Percentiles rank a stretch among this genome's conserved stretches.
Conservation (phyloP, 2,113 vertebrate species). For the Boulengeromyrus knoepffleri region DNA sequence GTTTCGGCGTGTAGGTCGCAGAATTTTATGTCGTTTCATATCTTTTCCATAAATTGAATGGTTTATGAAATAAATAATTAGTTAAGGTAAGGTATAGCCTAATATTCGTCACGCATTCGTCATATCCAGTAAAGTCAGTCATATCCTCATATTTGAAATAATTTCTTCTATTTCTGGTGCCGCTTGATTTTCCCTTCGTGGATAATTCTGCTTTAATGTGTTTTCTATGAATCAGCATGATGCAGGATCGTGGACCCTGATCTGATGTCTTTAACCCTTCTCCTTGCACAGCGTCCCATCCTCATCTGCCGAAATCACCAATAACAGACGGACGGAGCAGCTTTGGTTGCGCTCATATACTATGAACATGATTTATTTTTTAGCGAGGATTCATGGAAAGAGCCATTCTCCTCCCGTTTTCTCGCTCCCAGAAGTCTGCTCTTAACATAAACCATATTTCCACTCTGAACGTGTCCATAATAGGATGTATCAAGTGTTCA, state of each 20-base stretch:
- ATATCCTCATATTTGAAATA: background rate
- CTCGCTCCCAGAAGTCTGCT: slow-evolving; percentile 1
- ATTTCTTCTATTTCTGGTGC: background rate
- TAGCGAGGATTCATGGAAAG: slow-evolving; percentile 7
- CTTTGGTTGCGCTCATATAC: background rate
- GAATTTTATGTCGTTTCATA: background rate
- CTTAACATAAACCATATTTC: slow-evolving; percentile 21
- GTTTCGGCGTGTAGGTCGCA: background rate
- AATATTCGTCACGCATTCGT: background rate
- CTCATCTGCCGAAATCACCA: slow-evolving; percentile 1
- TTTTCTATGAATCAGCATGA: background rate
- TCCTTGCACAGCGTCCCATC: background rate
- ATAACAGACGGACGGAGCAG: background rate
- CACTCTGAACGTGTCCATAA: slow-evolving; percentile 11
- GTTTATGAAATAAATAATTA: background rate
- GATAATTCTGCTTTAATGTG: background rate
- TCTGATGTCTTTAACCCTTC: background rate
- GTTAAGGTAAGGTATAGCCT: background rate
- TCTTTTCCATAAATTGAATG: background rate
- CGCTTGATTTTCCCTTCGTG: background rate
- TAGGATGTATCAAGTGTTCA: slow-evolving; percentile 3
- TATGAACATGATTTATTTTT: slow-evolving; percentile 20
- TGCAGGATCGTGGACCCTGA: background rate
- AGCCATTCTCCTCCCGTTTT: background rate
- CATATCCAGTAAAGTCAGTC: background rate